Evolutionary conservation across 92 coral and sea anemone genomes (phyloP).

Genomic region (Phenganax stokvisi): DNA sequence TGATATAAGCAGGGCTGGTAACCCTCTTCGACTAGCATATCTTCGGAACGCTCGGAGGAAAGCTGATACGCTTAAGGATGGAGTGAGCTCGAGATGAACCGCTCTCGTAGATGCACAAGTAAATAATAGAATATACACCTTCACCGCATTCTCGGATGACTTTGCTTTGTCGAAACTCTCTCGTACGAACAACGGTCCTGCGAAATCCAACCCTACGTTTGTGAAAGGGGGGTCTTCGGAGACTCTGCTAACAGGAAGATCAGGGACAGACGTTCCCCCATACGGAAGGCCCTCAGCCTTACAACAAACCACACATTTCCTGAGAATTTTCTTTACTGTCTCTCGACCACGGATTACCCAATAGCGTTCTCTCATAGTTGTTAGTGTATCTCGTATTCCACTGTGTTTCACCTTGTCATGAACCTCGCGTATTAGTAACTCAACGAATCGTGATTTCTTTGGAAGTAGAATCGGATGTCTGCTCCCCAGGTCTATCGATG

Average conservation of each 20-base stretch:
- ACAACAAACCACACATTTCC: slow-evolving; percentile 42
- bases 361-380: slow-evolving; percentile 47
- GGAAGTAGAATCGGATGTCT: slow-evolving; percentile 54
- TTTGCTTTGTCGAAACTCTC: slow-evolving; percentile 11
- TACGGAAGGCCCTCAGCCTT: slow-evolving; percentile 33
- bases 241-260: slow-evolving; percentile 43
- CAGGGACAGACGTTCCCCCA: slow-evolving; percentile 35
- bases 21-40: slow-evolving; percentile 26
- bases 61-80: slow-evolving; percentile 29
- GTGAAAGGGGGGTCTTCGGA: slow-evolving; percentile 53
- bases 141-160: background rate
- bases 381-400: slow-evolving; percentile 51
- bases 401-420: slow-evolving; percentile 48
- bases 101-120: slow-evolving; percentile 55
- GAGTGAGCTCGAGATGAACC: slow-evolving; percentile 48
- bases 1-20: slow-evolving; percentile 27
- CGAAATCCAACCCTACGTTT: slow-evolving; percentile 43
- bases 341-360: slow-evolving; percentile 52
- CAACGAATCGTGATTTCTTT: slow-evolving; percentile 20
- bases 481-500: slow-evolving; percentile 36
- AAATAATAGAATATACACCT: slow-evolving; percentile 31
- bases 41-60: slow-evolving; percentile 39
- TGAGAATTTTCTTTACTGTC: slow-evolving; percentile 30
- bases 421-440: slow-evolving; percentile 34
- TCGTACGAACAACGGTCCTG: slow-evolving; percentile 48